Evolutionary conservation across 1,140 invertebrate species (phyloP).

Genomic region (Drosophila pseudoananassae): DNA sequence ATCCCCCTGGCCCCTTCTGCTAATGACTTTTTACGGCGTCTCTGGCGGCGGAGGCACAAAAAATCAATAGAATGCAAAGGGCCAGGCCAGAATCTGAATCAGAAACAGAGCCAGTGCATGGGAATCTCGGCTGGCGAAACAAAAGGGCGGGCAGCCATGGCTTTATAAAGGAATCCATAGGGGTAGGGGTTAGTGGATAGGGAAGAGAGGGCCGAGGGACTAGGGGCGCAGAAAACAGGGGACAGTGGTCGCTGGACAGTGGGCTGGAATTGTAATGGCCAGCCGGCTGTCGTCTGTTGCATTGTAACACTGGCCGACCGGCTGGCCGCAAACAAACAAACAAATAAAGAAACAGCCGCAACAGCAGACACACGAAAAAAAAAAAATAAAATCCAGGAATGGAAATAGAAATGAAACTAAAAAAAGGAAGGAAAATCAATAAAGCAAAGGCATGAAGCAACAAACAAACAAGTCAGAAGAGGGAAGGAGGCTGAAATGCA

Average conservation of each 20-base stretch:
- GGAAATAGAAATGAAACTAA: constrained; percentile 47
- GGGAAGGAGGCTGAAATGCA: constrained; percentile 36
- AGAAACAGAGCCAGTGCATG: constrained; percentile 34
- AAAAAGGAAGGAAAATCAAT: constrained; percentile 43
- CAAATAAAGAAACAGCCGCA: constrained; percentile 40
- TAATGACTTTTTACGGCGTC: constrained; percentile 78
- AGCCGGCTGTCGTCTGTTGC: constrained; percentile 68
- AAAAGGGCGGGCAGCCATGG: constrained; percentile 43
- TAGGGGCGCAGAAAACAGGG: background rate
- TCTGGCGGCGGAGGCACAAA: constrained; percentile 38
- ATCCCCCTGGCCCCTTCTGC: constrained; percentile 33
- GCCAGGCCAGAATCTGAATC: constrained; percentile 32
- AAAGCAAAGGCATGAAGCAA: constrained; percentile 52
- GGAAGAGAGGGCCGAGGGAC: background rate
- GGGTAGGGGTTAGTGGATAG: background rate
- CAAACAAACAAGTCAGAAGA: constrained; percentile 47
- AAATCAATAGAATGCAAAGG: constrained; percentile 77
- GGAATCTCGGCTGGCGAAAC: constrained; percentile 59
- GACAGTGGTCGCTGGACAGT: constrained; percentile 4
- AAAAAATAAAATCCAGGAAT: constrained; percentile 48
- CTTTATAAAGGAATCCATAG: constrained; percentile 11
- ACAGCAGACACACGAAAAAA: constrained; percentile 23
- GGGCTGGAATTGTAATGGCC: constrained; percentile 52
- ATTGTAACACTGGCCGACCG: constrained; percentile 81
- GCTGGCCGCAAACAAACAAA: constrained; percentile 70